These are phyloP conservation scores for Megalonaias nervosa DNA, from an alignment of 1,140 invertebrate genomes.

Conservation along the genomic window DNA sequence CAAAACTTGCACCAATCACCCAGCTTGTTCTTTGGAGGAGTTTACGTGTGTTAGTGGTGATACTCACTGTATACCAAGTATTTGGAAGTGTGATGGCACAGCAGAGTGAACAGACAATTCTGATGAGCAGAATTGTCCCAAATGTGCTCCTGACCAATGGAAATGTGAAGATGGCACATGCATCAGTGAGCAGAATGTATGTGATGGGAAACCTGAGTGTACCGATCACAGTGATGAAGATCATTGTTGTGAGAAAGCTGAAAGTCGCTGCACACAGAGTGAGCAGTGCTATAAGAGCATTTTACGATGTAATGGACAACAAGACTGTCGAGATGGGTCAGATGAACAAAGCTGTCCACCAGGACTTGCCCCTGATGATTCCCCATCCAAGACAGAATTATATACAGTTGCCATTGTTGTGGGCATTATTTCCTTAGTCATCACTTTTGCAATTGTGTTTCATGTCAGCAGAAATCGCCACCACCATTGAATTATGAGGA, in stretches of 20 bases:
- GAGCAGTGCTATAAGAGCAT: constrained; percentile 38
- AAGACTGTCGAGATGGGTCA: constrained; percentile 44
- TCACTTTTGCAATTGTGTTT: constrained; percentile 61
- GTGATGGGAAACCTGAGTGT: constrained; percentile 79
- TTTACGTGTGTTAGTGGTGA: constrained; percentile 64
- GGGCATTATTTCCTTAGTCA: constrained; percentile 55
- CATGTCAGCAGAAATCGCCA: constrained; percentile 61
- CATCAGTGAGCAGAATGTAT: constrained; percentile 85
- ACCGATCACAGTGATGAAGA: constrained; percentile 84
- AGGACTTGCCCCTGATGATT: background rate
- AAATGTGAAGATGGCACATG: constrained; percentile 60
- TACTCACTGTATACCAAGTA: constrained; percentile 64
- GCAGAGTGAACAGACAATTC: constrained; percentile 84
- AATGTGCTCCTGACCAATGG: constrained; percentile 75
- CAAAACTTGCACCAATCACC: constrained; percentile 63
- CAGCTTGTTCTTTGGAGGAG: constrained; percentile 68
- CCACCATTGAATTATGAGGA: constrained; percentile 33
- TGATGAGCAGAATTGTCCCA: constrained; percentile 89
- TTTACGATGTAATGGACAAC: constrained; percentile 39
- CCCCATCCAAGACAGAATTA: constrained; percentile 42
- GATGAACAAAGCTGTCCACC: constrained; percentile 74
- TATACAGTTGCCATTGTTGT: constrained; percentile 66
- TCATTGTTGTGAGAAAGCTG: constrained; percentile 74
- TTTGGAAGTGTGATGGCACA: constrained; percentile 73
- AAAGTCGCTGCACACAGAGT: constrained; percentile 29